Conservation (phyloP, 2,797 vertebrate species). For the Botia almorhae region DNA sequence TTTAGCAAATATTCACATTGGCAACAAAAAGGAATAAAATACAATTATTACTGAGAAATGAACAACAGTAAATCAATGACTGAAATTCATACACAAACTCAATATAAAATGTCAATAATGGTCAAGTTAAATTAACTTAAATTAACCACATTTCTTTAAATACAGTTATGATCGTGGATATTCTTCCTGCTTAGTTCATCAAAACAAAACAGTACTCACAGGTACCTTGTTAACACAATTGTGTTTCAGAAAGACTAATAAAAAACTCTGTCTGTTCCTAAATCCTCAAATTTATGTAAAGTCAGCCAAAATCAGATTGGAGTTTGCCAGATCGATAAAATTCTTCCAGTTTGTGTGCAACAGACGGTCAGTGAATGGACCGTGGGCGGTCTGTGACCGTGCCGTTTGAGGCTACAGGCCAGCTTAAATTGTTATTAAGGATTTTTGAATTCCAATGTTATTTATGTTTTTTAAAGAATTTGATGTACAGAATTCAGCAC, state of each 20-base stretch:
- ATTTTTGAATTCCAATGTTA: not conserved
- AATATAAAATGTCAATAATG: too few relatives aligned
- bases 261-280: not conserved
- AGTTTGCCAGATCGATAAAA: not conserved
- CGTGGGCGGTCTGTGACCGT: not conserved
- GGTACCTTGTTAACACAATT: not conserved
- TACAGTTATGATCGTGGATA: too few relatives aligned
- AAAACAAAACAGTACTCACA: not conserved
- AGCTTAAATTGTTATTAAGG: not conserved
- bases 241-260: not conserved
- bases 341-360: not conserved
- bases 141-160: not conserved
- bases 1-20: not conserved
- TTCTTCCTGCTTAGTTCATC: too few relatives aligned
- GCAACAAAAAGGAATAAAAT: not conserved
- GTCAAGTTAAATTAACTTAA: not conserved
- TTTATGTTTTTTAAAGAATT: too few relatives aligned
- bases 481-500: not conserved
- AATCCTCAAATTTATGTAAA: not conserved
- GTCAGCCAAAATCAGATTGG: not conserved
- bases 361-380: slow-evolving; percentile 8
- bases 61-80: too few relatives aligned
- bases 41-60: too few relatives aligned
- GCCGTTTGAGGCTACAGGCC: not conserved
- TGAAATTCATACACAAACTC: too few relatives aligned